phyloP scores from a whole-genome alignment of 2,113 vertebrate species.

The Nycticorax nycticorax region DNA sequence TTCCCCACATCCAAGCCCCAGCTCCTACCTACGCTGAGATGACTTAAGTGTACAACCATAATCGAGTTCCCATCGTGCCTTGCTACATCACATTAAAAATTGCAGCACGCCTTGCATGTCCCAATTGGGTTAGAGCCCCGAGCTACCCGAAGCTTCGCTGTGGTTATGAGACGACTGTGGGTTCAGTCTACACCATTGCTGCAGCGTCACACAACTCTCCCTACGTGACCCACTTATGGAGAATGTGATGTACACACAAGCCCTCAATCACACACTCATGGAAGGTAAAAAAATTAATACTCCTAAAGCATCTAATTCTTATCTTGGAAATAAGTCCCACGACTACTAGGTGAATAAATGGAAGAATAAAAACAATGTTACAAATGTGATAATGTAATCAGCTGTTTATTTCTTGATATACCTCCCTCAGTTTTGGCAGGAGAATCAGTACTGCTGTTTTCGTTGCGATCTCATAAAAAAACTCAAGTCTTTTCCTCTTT shows the following conservation, averaged over 20 bases:
- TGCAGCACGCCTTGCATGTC: conserved; percentile 18
- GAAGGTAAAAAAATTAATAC: not conserved
- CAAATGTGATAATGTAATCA: not conserved
- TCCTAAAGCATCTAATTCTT: not conserved
- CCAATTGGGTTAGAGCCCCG: not conserved
- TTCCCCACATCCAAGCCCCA: not conserved
- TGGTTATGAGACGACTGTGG: not conserved
- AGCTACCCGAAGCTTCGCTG: not conserved
- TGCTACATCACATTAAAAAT: not conserved
- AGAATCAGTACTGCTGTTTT: not conserved
- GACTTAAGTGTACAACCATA: not conserved
- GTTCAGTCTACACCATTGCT: not conserved
- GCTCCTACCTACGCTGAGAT: not conserved
- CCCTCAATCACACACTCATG: not conserved
- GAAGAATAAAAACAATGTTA: not conserved
- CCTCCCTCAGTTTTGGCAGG: not conserved
- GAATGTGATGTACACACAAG: fast-evolving
- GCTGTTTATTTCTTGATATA: not conserved
- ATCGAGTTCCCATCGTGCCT: not conserved
- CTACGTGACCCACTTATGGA: not conserved
- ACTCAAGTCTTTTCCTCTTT: not conserved
- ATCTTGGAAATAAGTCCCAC: not conserved
- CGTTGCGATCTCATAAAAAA: not conserved
- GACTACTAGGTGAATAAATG: not conserved
- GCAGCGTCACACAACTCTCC: conserved; percentile 17